Evolutionary conservation across 2,113 vertebrate species (phyloP).

Genomic region (Lamprologus ornatipinnis): DNA sequence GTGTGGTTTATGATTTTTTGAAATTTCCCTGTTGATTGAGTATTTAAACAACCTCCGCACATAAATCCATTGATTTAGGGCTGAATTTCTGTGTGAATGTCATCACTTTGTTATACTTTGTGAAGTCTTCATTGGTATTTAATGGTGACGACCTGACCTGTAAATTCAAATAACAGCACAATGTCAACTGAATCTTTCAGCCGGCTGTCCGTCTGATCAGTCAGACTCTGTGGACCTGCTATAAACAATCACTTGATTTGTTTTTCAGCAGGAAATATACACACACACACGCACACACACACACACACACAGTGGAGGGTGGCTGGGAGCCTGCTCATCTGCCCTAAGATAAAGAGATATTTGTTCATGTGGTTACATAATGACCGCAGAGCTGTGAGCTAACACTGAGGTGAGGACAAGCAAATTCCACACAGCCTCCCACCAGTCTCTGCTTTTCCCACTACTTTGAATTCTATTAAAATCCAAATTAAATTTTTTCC

Average conservation of each 20-base stretch:
- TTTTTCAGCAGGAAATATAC: background rate
- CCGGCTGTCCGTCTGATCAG: background rate
- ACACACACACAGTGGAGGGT: background rate
- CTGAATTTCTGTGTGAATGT: background rate
- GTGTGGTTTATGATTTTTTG: background rate
- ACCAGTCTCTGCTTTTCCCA: background rate
- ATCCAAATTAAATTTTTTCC: background rate
- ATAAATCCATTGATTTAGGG: background rate
- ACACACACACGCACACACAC: background rate
- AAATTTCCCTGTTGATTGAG: background rate
- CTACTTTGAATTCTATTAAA: background rate
- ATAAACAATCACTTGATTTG: background rate
- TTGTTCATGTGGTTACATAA: conserved; percentile 55
- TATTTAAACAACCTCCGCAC: background rate
- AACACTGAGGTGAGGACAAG: conserved; percentile 44
- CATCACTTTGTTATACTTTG: background rate
- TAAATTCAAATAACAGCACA: background rate
- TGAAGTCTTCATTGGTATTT: background rate
- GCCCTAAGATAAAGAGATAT: conserved; percentile 36
- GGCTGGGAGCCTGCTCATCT: conserved; percentile 3
- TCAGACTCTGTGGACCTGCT: background rate
- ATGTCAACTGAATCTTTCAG: background rate
- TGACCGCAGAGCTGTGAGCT: conserved; percentile 17
- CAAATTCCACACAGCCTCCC: background rate
- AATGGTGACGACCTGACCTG: background rate